Conservation (phyloP, 2,797 vertebrate genomes). For the Garrulus glandarius region DNA sequence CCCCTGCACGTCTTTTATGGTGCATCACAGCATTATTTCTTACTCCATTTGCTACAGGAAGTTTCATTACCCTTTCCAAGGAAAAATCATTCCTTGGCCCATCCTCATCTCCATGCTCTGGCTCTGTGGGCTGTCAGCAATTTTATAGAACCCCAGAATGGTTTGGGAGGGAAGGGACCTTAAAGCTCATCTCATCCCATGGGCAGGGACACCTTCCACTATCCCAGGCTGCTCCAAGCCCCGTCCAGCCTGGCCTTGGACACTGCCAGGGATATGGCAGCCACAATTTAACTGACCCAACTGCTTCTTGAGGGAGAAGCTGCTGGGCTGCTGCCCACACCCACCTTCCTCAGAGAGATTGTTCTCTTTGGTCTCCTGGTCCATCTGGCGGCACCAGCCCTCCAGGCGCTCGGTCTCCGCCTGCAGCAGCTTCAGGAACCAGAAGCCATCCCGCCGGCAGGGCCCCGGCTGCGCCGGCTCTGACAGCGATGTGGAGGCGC, state of each 20-base stretch:
- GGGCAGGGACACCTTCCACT: background rate
- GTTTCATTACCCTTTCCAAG: background rate
- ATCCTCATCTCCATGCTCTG: background rate
- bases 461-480: constrained; percentile 74
- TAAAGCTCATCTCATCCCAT: background rate
- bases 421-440: constrained; percentile 97
- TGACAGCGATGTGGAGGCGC: constrained; percentile 79
- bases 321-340: background rate
- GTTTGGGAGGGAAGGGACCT: background rate
- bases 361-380: constrained; percentile 97
- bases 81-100: background rate
- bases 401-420: constrained; percentile 95
- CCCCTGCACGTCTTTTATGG: background rate
- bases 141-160: background rate
- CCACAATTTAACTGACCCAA: background rate
- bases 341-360: constrained; percentile 95
- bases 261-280: background rate
- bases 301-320: background rate
- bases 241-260: background rate
- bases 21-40: background rate
- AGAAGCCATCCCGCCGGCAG: constrained; percentile 92
- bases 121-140: background rate
- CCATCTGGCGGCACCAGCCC: constrained; percentile 99
- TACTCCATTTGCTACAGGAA: background rate
- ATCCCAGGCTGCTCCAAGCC: background rate